phyloP scores from a whole-genome alignment of 2,797 vertebrate species.

The Peromyscus attwateri region DNA sequence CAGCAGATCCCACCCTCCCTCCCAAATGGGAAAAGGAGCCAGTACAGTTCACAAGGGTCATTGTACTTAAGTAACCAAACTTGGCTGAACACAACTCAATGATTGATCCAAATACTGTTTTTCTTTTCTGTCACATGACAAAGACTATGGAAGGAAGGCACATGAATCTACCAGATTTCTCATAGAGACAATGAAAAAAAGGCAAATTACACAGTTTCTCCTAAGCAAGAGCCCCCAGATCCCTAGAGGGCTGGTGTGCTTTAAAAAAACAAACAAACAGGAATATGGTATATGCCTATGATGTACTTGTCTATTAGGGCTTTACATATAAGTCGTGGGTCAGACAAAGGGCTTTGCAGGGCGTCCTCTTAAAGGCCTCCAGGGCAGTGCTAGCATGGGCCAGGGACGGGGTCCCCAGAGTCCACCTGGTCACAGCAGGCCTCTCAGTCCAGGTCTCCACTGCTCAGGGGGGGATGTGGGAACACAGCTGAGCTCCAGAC shows the following conservation, averaged over 20 bases:
- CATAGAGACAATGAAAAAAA: constrained; percentile 52
- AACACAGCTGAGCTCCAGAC: constrained; percentile 81
- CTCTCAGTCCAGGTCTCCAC: constrained; percentile 68
- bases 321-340: constrained; percentile 59
- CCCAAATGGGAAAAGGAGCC: constrained; percentile 58
- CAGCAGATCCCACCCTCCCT: constrained; percentile 16
- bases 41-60: constrained; percentile 35
- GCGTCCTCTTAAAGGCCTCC: constrained; percentile 27
- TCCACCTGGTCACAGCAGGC: constrained; percentile 77
- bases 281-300: not conserved
- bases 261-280: constrained; percentile 30
- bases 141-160: constrained; percentile 56
- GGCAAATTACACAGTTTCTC: constrained; percentile 54
- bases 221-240: not conserved
- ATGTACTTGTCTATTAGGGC: constrained; percentile 16
- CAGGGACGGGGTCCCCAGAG: constrained; percentile 71
- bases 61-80: constrained; percentile 62
- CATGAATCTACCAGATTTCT: constrained; percentile 40
- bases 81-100: constrained; percentile 57
- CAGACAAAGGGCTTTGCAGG: constrained; percentile 60
- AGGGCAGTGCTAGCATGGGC: constrained; percentile 70
- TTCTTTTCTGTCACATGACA: constrained; percentile 77
- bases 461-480: constrained; percentile 53
- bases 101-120: constrained; percentile 74
- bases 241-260: constrained; percentile 28